Evolutionary conservation across 2,113 vertebrate species (phyloP).

Genomic region (Smithornis capensis): DNA sequence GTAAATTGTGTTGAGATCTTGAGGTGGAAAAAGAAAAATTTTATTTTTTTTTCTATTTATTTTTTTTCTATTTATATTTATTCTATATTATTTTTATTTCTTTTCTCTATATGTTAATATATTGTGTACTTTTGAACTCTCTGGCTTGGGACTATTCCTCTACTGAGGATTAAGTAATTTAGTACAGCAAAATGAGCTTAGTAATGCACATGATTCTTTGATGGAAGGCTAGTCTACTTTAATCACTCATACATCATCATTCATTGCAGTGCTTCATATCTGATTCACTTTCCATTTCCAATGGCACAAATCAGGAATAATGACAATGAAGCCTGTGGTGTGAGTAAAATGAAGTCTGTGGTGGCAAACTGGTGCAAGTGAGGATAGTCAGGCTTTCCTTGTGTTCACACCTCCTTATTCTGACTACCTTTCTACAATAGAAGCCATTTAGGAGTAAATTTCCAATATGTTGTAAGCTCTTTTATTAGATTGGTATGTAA

Average conservation of each 20-base stretch:
- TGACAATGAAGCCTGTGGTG: background rate
- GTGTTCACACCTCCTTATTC: constrained; percentile 26
- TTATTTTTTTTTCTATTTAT: background rate
- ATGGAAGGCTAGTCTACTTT: constrained; percentile 10
- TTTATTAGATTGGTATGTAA: constrained; percentile 31
- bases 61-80: too few species aligned
- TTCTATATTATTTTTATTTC: background rate
- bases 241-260: constrained; percentile 30
- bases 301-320: background rate
- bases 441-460: constrained; percentile 58
- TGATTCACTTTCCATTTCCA: background rate
- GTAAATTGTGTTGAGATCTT: background rate
- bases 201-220: background rate
- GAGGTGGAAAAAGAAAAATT: background rate
- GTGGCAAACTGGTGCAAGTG: background rate
- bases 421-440: constrained; percentile 49
- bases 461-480: constrained; percentile 23
- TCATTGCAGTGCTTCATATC: background rate
- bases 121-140: background rate
- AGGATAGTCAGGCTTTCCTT: background rate
- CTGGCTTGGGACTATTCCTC: background rate
- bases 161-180: constrained; percentile 6
- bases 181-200: background rate
- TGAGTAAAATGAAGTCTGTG: background rate
- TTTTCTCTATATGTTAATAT: background rate